Percentiles rank a stretch among this genome's conserved stretches.
Conservation (phyloP, 64 coral and sea anemone species). For the Actinia tenebrosa region DNA sequence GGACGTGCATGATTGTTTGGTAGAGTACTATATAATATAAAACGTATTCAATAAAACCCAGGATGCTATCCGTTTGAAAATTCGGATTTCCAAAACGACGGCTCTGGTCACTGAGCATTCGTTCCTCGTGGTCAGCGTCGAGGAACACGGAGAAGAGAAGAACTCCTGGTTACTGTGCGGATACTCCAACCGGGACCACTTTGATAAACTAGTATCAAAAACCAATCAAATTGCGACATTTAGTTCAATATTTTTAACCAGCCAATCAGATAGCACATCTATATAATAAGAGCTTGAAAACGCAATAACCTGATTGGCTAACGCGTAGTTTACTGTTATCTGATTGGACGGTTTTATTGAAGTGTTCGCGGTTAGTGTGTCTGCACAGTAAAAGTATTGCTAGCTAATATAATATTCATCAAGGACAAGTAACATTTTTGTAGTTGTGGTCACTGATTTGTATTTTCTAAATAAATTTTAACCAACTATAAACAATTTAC, state of each 20-base stretch:
- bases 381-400: background rate
- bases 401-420: background rate
- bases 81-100: background rate
- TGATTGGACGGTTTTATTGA: too few relatives aligned
- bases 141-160: background rate
- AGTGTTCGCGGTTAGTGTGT: too few relatives aligned
- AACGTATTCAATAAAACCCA: background rate
- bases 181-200: too few relatives aligned
- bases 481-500: background rate
- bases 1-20: background rate
- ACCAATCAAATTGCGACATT: too few relatives aligned
- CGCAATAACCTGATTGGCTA: too few relatives aligned
- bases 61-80: background rate
- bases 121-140: background rate
- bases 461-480: conserved; percentile 18
- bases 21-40: background rate
- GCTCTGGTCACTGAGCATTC: background rate
- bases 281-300: too few relatives aligned
- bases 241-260: too few relatives aligned
- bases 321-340: too few relatives aligned
- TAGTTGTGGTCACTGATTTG: background rate
- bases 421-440: background rate
- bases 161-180: too few relatives aligned
- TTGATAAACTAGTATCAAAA: too few relatives aligned
- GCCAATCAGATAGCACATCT: too few relatives aligned